Evolutionary conservation across 2,797 vertebrate species (phyloP).

Genomic region (Tenualosa thibaudeaui): DNA sequence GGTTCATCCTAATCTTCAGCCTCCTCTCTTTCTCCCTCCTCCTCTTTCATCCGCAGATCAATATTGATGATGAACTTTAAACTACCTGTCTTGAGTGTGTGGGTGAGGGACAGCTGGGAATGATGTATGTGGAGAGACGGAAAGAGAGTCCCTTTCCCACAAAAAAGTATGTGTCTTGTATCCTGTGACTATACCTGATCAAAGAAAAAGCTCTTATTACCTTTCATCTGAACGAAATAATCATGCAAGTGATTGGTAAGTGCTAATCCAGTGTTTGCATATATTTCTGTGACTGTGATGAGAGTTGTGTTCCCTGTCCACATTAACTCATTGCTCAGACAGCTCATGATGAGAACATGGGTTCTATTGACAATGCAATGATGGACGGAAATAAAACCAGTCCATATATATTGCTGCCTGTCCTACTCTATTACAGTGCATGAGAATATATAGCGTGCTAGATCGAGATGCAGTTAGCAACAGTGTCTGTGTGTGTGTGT

Average conservation of each 20-base stretch:
- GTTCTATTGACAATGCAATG: slow-evolving; percentile 99
- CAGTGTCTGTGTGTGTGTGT: slow-evolving; percentile 28
- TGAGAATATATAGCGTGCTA: neutral
- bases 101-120: slow-evolving; percentile 7
- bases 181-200: neutral
- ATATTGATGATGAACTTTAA: slow-evolving; percentile 75
- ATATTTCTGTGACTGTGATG: slow-evolving; percentile 17
- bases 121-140: neutral
- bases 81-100: slow-evolving; percentile 38
- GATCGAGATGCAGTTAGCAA: neutral
- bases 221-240: neutral
- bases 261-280: slow-evolving; percentile 18
- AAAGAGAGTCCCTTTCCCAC: neutral
- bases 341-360: slow-evolving; percentile 92
- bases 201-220: neutral
- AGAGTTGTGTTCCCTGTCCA: slow-evolving; percentile 12
- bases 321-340: slow-evolving; percentile 81
- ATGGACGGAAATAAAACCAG: slow-evolving; percentile 99
- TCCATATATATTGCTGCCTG: slow-evolving; percentile 20
- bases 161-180: neutral
- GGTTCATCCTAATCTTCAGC: neutral
- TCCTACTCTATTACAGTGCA: slow-evolving; percentile 60
- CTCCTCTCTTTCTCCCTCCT: neutral
- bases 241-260: neutral
- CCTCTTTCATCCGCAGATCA: slow-evolving; percentile 56